phyloP scores from a whole-genome alignment of 1,140 invertebrate species.

The Lineus longissimus region DNA sequence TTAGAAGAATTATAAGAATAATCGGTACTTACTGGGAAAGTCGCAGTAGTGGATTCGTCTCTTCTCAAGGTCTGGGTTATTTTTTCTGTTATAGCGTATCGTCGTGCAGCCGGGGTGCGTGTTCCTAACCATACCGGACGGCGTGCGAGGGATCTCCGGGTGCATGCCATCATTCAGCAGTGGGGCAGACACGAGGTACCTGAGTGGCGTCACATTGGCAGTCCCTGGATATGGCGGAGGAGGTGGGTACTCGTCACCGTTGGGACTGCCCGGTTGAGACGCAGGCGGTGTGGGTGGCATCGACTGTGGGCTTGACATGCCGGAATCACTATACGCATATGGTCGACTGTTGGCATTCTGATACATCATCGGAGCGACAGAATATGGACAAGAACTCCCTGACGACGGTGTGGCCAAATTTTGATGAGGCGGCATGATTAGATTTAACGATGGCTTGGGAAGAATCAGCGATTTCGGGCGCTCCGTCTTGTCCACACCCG shows the following conservation, averaged over 20 bases:
- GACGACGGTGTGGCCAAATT: too few species aligned
- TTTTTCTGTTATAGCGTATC: conserved; percentile 78
- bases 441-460: too few species aligned
- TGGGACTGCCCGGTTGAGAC: conserved; percentile 45
- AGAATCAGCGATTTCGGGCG: too few species aligned
- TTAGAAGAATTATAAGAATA: background rate
- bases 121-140: conserved; percentile 28
- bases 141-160: background rate
- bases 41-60: conserved; percentile 91
- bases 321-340: too few species aligned
- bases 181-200: background rate
- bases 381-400: too few species aligned
- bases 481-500: too few species aligned
- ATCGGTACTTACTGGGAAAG: conserved; percentile 73
- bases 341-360: too few species aligned
- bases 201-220: conserved; percentile 7
- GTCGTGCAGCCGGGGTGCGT: conserved; percentile 53
- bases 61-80: conserved; percentile 94
- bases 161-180: background rate
- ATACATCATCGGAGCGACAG: too few species aligned
- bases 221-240: conserved; percentile 46
- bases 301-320: background rate
- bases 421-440: too few species aligned
- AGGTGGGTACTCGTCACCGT: conserved; percentile 37
- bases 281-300: conserved; percentile 44